These are phyloP conservation scores for Periophthalmus magnuspinnatus DNA, from an alignment of 2,797 vertebrate genomes.

Conservation along the genomic window DNA sequence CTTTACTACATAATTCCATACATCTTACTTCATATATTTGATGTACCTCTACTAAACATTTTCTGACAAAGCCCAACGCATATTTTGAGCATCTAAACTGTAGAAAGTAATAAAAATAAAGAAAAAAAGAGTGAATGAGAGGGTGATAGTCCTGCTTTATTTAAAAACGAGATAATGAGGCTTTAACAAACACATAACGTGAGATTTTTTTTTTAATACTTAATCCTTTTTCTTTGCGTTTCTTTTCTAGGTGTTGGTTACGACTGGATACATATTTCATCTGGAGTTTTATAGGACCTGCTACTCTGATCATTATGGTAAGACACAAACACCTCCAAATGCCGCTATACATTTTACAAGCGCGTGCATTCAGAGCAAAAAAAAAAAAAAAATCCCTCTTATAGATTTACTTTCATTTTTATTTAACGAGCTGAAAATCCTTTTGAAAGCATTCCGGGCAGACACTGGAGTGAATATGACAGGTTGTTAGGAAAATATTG, in stretches of 20 bases:
- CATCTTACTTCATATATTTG: too few species aligned
- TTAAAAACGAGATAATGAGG: neutral
- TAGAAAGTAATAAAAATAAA: too few species aligned
- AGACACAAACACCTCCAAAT: conserved; percentile 59
- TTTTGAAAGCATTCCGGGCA: conserved; percentile 19
- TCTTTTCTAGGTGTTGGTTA: conserved; percentile 93
- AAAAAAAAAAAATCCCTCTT: conserved; percentile 34
- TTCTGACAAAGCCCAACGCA: too few species aligned
- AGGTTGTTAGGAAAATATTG: conserved; percentile 31
- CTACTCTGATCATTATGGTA: conserved; percentile 99
- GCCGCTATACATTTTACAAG: conserved; percentile 20
- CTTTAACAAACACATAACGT: too few species aligned
- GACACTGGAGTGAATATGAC: conserved; percentile 33
- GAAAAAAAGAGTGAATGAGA: too few species aligned
- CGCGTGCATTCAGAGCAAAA: neutral
- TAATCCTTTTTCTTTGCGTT: conserved; percentile 62
- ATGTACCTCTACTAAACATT: too few species aligned
- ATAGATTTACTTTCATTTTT: conserved; percentile 45
- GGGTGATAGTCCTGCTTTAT: too few species aligned
- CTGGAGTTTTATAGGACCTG: conserved; percentile 99
- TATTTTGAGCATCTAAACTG: too few species aligned
- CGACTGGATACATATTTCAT: conserved; percentile 99
- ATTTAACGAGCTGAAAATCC: conserved; percentile 37
- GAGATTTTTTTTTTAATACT: too few species aligned
- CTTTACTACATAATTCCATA: too few species aligned